Base-by-base conservation (phyloP, 2,888 invertebrate species). In the Polyommatus iphigenia region DNA sequence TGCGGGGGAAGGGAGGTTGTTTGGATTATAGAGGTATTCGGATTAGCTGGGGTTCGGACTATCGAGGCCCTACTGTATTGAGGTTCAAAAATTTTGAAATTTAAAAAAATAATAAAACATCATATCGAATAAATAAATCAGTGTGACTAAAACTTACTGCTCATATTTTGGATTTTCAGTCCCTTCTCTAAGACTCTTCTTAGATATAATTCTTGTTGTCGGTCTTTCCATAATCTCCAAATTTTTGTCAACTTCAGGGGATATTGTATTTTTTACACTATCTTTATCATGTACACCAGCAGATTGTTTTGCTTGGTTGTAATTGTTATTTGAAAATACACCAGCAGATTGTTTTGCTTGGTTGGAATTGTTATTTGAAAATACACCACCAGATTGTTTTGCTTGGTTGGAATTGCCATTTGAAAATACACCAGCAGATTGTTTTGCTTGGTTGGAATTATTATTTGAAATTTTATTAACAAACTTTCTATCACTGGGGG, bases 151-250 rank as follows among this genome's bases (percentile, higher is more conserved):
- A 41, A 24, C 50, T 73, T 73, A 73, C 73, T n/a, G 73, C 3
- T 46, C 46, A 41, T 15, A 13, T 18, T n/a, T 46, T 15, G 46
- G 13, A 20, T 46, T 5, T 20, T 73, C 24, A 20, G 50, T n/a
- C 6, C 10, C 46, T 46, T 73, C 50, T 13, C 4, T 46, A n/a
- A 73, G 46, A 50, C 46, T 73, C 6, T 50, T 24, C 13, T 73
- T 73, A 6, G 15, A 20, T 73, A 73, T 41, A 24, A 46, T 50
- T 13, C 73, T 73, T 50, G 73, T 73, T 73, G 50, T 15, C 15
- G 73, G 73, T 20, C 73, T 50, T 20, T 46, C 46, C 2, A 50
- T 20, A 15, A 50, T 24, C 7, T 50, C 50, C n/a, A 24, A 13
- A 10, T n/a, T 20, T 10, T 10, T 73, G 2, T 41, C 46, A 50